Evolutionary conservation across 2,888 invertebrate species (phyloP).

Genomic region (Nephrocerus scutellatus): DNA sequence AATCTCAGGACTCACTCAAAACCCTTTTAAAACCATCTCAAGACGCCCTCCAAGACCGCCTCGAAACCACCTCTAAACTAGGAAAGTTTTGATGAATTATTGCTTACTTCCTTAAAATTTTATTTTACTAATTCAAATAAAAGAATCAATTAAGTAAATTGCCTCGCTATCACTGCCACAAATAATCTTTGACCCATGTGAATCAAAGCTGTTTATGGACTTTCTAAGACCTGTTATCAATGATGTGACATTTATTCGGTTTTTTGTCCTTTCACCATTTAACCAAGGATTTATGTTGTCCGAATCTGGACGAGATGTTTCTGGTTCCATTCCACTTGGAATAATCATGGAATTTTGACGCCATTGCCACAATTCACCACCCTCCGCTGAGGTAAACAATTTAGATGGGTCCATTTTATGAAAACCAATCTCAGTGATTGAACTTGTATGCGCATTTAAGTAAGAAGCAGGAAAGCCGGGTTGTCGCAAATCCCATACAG

Average conservation of each 20-base stretch:
- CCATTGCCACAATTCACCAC: slow-evolving; percentile 89
- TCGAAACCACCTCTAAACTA: too few relatives aligned
- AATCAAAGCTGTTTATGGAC: slow-evolving; percentile 74
- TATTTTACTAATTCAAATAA: too few relatives aligned
- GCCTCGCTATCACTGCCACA: slow-evolving; percentile 88
- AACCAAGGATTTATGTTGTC: slow-evolving; percentile 56
- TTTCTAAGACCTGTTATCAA: slow-evolving; percentile 69
- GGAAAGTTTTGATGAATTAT: too few relatives aligned
- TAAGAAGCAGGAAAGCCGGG: slow-evolving; percentile 76
- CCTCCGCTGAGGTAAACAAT: slow-evolving; percentile 69
- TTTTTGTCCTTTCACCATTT: slow-evolving; percentile 61
- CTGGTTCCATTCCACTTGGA: slow-evolving; percentile 23
- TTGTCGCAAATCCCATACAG: slow-evolving; percentile 84
- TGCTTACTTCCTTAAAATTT: too few relatives aligned
- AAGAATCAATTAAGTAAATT: slow-evolving; percentile 69
- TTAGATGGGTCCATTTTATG: slow-evolving; percentile 81
- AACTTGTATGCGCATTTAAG: slow-evolving; percentile 66
- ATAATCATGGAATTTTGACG: slow-evolving; percentile 54
- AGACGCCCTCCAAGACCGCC: too few relatives aligned
- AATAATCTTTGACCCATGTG: slow-evolving; percentile 65
- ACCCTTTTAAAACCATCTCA: too few relatives aligned
- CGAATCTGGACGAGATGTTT: slow-evolving; percentile 15
- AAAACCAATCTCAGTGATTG: slow-evolving; percentile 80
- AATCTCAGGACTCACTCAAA: too few relatives aligned
- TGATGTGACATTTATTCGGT: slow-evolving; percentile 52